Base-by-base conservation (phyloP, 2,797 vertebrate species). In the Remorina albescens region DNA sequence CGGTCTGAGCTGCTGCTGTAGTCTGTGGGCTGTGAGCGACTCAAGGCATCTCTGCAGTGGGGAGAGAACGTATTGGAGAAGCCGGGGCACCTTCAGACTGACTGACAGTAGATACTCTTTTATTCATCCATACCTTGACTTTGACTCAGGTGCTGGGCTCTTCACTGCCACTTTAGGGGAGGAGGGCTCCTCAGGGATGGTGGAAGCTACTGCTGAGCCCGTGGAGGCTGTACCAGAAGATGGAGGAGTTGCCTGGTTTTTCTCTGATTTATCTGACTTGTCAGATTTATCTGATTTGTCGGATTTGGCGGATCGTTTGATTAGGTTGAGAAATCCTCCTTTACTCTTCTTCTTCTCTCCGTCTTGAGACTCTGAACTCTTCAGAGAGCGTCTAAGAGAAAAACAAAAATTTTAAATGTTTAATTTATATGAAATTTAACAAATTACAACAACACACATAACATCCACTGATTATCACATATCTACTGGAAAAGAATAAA, bases 321-420 rank as follows among this genome's bases (percentile, higher is more conserved):
- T 99, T 63, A 99, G 95, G 71, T 97, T 97, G 23, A 99, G 96
- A 85, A 99, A 98, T 81, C 97, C 96, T 7, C 97, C 97, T 89
- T 96, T 98, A 23, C 96, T 94, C 77, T 93, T 93, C 86, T 96
- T 98, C 90, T 97, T 99, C 91, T 97, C 94, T 41, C 94, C 90
- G 34, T 99, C 98, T 0, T 95, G 94, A 77, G 92, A 89, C 19
- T 99, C 97, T 0, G 94, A 94, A 77, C 91, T 91, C 89, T 94
- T 96, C 4, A 94, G 32, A 1, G 89, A 87, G 58, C 93, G 95
- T 90, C 97, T 99, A 86, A 60, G n/a, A 64, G 34, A 39, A 71
- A 7, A 39, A 8, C 0, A 7, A 15, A 30, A 1, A 53, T 21
- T 30, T 44, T 37, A 32, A 13, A 41, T 59, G 21, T 51, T 25